Conservation (phyloP, 2,113 vertebrate genomes). For the Paratilapia polleni region DNA sequence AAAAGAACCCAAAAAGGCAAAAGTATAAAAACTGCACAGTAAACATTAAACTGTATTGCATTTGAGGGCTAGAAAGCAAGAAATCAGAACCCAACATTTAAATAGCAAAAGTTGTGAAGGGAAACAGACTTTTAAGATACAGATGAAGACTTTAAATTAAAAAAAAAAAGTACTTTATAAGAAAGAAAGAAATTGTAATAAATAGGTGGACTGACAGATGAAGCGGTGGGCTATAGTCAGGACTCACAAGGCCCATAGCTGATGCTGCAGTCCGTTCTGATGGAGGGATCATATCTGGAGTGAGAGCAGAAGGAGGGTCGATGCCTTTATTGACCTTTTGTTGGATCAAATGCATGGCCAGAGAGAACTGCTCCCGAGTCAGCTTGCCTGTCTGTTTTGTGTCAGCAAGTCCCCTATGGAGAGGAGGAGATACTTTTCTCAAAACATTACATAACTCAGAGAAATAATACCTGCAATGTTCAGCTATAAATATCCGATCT, state of each 20-base stretch:
- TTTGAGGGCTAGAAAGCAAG: background rate
- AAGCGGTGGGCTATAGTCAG: background rate
- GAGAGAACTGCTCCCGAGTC: slow-evolving; percentile 92
- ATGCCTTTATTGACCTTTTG: slow-evolving; percentile 92
- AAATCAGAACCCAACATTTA: background rate
- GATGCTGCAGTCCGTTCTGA: slow-evolving; percentile 83
- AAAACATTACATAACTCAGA: background rate
- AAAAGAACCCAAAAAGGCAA: slow-evolving; percentile 30
- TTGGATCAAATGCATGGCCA: slow-evolving; percentile 97
- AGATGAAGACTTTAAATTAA: background rate
- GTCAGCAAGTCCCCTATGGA: slow-evolving; percentile 91
- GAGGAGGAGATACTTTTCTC: background rate
- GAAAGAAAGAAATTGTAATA: background rate
- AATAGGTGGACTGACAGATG: background rate
- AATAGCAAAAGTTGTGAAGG: background rate
- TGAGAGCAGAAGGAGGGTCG: slow-evolving; percentile 90
- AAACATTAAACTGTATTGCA: background rate
- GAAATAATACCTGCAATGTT: background rate
- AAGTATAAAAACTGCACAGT: background rate
- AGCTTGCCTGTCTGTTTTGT: slow-evolving; percentile 92
- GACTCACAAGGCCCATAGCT: slow-evolving; percentile 81
- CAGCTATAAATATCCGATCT: background rate
- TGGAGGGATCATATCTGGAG: slow-evolving; percentile 94
- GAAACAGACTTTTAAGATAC: background rate
- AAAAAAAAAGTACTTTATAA: background rate